These are phyloP conservation scores for Zaprionus ghesquierei DNA, from an alignment of 1,140 invertebrate species.

Conservation along the genomic window DNA sequence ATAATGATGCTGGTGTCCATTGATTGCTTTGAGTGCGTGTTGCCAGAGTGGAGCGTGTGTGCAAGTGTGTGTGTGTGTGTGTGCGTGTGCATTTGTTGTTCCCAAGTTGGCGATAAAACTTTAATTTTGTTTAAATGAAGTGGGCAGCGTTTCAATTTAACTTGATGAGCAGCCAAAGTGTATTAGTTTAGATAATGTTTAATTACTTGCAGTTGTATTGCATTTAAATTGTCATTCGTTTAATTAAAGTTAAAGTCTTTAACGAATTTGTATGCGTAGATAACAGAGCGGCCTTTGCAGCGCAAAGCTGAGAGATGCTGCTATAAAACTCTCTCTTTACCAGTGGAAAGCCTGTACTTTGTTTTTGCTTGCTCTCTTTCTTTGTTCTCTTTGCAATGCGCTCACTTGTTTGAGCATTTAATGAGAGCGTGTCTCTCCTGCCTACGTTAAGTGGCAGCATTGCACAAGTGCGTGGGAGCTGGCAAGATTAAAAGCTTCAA, in stretches of 20 bases:
- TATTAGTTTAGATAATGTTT: constrained; percentile 59
- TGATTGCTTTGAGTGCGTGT: constrained; percentile 40
- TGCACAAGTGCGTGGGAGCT: too few species aligned
- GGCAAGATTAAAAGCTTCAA: too few species aligned
- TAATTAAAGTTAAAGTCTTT: background rate
- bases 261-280: background rate
- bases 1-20: constrained; percentile 58
- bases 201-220: constrained; percentile 43
- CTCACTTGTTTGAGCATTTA: too few species aligned
- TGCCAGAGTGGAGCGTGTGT: background rate
- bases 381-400: too few species aligned
- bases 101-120: constrained; percentile 70
- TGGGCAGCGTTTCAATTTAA: constrained; percentile 39
- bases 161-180: constrained; percentile 31
- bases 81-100: background rate
- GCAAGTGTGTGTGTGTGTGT: constrained; percentile 8
- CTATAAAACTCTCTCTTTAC: too few species aligned
- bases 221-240: background rate
- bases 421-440: too few species aligned
- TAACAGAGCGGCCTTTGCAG: background rate
- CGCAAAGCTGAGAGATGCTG: background rate
- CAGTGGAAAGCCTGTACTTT: too few species aligned
- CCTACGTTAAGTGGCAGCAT: too few species aligned
- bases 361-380: too few species aligned
- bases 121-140: constrained; percentile 65